Conservation (phyloP, 37 sponge, comb jelly and placozoan species). For the Chondrosia reniformis region DNA sequence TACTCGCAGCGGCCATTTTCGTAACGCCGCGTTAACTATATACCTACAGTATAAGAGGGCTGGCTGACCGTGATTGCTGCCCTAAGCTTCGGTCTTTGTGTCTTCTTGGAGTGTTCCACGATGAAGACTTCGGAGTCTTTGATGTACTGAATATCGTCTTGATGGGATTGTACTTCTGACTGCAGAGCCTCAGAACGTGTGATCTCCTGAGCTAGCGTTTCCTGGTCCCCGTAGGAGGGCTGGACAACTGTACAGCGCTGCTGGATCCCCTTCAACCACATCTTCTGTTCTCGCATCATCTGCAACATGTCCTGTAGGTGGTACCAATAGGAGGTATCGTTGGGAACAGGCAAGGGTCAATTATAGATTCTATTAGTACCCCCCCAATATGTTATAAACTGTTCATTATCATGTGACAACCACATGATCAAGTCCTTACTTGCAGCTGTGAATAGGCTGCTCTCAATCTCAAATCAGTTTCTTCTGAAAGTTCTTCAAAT, state of each 20-base stretch:
- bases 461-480: conserved; percentile 45
- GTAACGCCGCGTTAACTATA: too few species aligned
- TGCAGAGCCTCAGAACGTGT: conserved; percentile 32
- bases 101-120: conserved; percentile 39
- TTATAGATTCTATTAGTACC: too few species aligned
- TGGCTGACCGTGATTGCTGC: too few species aligned
- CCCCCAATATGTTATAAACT: too few species aligned
- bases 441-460: conserved; percentile 40
- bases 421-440: not conserved
- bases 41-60: too few species aligned
- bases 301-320: conserved; percentile 18
- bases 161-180: conserved; percentile 24
- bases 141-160: conserved; percentile 22
- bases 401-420: too few species aligned
- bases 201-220: conserved; percentile 37
- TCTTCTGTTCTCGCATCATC: conserved; percentile 41
- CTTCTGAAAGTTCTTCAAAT: conserved; percentile 41
- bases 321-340: too few species aligned
- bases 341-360: too few species aligned
- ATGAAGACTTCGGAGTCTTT: conserved; percentile 29
- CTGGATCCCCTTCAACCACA: conserved; percentile 43
- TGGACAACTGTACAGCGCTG: not conserved
- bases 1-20: too few species aligned
- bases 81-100: not conserved
- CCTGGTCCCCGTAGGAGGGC: conserved; percentile 25